Percentiles rank a stretch among this genome's conserved stretches.
These are phyloP conservation scores for Eupithecia exiguata DNA, from an alignment of 2,888 invertebrate species.

Conservation along the genomic window DNA sequence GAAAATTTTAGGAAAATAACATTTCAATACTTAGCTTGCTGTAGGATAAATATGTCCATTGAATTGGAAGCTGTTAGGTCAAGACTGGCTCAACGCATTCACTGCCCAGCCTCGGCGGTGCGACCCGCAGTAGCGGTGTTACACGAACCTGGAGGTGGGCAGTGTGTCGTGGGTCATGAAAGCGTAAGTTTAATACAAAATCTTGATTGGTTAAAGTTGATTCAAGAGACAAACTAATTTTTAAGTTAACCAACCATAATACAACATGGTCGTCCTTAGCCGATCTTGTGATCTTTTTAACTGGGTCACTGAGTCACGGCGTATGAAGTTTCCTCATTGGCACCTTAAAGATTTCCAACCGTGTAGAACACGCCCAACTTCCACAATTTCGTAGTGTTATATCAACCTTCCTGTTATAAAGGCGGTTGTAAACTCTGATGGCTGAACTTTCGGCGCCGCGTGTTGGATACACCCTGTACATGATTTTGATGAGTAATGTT, in stretches of 20 bases:
- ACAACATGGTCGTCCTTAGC: background rate
- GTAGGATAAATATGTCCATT: too few relatives aligned
- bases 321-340: background rate
- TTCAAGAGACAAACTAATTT: background rate
- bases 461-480: constrained; percentile 26
- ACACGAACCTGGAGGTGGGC: too few relatives aligned
- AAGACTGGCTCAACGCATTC: too few relatives aligned
- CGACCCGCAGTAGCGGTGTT: too few relatives aligned
- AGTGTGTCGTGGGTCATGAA: too few relatives aligned
- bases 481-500: constrained; percentile 5
- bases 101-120: too few relatives aligned
- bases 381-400: constrained; percentile 26
- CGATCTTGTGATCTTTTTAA: background rate
- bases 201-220: background rate
- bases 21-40: too few relatives aligned
- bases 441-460: constrained; percentile 27
- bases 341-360: background rate
- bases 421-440: constrained; percentile 26
- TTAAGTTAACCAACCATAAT: background rate
- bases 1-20: background rate
- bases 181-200: background rate
- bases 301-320: background rate
- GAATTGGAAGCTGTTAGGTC: too few relatives aligned
- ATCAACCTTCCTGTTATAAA: constrained; percentile 14
- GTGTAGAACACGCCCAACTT: constrained; percentile 17